Evolutionary conservation across 2,888 invertebrate genomes (phyloP), one percentile per base, ranked within the genome.

Genomic region (Linnaemya vulpina): DNA sequence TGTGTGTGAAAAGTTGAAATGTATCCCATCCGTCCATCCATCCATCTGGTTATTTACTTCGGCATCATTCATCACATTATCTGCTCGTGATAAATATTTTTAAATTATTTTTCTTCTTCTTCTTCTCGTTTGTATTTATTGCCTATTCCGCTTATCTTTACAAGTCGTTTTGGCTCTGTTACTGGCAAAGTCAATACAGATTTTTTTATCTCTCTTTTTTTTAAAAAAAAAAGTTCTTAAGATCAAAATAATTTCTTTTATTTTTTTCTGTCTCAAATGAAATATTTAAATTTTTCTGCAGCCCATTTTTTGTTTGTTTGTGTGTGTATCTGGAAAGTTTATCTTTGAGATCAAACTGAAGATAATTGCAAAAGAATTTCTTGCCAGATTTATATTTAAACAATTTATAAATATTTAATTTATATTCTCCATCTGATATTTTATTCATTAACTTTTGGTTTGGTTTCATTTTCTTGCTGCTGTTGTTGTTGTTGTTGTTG

Each of bases 341-440:
- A 60, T 71, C 58, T 3, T 17, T 20, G 1, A 15, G 15, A 51
- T 51, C 20, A 53, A 30, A 53, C 38, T 53, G 17, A 9, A 55
- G 35, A 70, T 49, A 35, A 30, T 70, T 22, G 17, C 8, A 4
- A 38, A 10, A n/a, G 22, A 51, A 40, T 65, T 53, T 43, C 13
- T 35, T 43, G 10, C 11, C 11, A 38, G 40, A 35, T 63, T 62
- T 49, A 25, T 62, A 20, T 60, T 75, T 20, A 1, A 65, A 46
- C 15, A 65, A 55, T 65, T 65, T 65, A 55, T 65, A 55, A 76
- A 76, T 67, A 67, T 76, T 76, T 67, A 46, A 67, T 67, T 67
- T 67, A 68, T 58, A 49, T 49, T 46, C 46, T 58, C 46, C n/a
- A 58, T 11, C 38, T 67, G 49, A 67, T 67, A 35, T 68, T 38